Base-by-base conservation (phyloP, 2,888 invertebrate species). In the Dorcus hopei region DNA sequence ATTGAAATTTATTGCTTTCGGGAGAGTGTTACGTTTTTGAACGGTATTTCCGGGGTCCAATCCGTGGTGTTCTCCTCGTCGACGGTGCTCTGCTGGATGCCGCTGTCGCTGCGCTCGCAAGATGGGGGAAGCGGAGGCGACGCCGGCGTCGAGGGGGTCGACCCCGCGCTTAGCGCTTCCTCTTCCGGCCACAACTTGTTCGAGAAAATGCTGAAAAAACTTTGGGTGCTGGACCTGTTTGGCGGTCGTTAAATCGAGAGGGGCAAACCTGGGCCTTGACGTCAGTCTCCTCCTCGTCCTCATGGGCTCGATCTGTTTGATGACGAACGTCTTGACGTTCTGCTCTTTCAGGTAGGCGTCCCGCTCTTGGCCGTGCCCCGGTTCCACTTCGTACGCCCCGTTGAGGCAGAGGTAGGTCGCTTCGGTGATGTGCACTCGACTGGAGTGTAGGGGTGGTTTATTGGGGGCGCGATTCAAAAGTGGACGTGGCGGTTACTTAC, bases 341-440 rank as follows among this genome's bases (percentile, higher is more conserved):
- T 94, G 87, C 68, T 95, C 93, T 69, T 89, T 87, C 39, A 98
- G 82, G 80, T 93, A 96, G 56, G 87, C 82, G 77, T 95, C 91
- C 51, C 97, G 82, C 14, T 87, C 86, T 38, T 87, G 89, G 0
- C 97, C 97, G 68, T 91, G 85, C 0, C 97, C 97, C 0, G 93
- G 90, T 74, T 97, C 97, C 57, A 97, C 93, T 70, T 95, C 95
- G 74, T 97, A 98, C 8, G 91, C 89, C 7, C 90, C 91, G 70
- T 90, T 88, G 61, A 98, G 81, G 72, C 90, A 95, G 59, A 88
- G 87, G 39, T 91, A 80, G 0, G 97, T 97, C 5, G 93, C 89
- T 68, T 91, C 88, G 0, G 97, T 97, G 72, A 98, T 97, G 78
- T 98, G 98, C 2, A 98, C 96, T 54, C 96, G 89, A 7, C 97